Percentiles rank a stretch among this genome's conserved stretches.
These are phyloP conservation scores for Puntigrus tetrazona DNA, from an alignment of 2,113 vertebrate species.

Conservation along the genomic window DNA sequence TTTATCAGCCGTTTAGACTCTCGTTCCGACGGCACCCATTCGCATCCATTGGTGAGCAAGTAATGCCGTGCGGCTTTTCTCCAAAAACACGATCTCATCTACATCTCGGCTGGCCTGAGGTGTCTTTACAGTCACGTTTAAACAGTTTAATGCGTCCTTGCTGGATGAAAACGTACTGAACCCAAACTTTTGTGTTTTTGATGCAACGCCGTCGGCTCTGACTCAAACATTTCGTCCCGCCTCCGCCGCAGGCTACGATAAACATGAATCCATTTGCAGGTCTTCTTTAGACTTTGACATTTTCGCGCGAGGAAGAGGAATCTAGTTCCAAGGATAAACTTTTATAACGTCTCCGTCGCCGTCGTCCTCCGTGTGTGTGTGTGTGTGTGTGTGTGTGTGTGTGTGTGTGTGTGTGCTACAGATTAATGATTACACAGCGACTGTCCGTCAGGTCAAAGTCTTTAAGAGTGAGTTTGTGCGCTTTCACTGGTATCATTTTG, in stretches of 20 bases:
- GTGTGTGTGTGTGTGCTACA: background rate
- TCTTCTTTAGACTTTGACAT: background rate
- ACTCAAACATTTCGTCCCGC: background rate
- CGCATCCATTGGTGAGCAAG: too few relatives aligned
- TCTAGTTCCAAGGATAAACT: background rate
- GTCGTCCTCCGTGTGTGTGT: background rate
- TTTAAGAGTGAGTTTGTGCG: background rate
- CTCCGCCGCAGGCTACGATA: background rate
- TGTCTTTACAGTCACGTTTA: too few relatives aligned
- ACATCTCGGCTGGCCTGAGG: too few relatives aligned
- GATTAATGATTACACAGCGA: conserved; percentile 47
- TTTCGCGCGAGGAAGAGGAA: background rate
- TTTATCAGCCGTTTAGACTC: too few relatives aligned
- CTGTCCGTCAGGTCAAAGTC: conserved; percentile 35
- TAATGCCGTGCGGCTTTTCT: too few relatives aligned
- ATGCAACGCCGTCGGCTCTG: background rate
- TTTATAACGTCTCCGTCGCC: background rate
- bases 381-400: too few relatives aligned
- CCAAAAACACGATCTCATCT: too few relatives aligned
- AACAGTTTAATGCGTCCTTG: too few relatives aligned
- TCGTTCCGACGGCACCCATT: too few relatives aligned
- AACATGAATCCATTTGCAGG: background rate
- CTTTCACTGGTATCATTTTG: background rate
- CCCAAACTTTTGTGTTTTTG: too few relatives aligned
- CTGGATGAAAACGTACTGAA: too few relatives aligned